Conservation (phyloP, 2,113 vertebrate genomes). For the Zosterops japonicus region DNA sequence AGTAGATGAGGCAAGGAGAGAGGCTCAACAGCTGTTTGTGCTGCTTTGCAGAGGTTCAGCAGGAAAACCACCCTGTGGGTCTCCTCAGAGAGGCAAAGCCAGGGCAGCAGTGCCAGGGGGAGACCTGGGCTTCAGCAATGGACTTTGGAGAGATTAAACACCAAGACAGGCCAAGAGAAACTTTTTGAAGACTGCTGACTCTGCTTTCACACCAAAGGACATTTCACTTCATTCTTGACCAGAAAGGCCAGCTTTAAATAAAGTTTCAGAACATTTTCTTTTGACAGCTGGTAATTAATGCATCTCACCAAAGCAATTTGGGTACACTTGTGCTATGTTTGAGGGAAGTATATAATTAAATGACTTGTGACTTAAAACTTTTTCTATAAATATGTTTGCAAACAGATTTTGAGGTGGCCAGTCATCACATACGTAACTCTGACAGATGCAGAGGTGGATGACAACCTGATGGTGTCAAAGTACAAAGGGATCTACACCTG, state of each 20-base stretch:
- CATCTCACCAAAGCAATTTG: neutral
- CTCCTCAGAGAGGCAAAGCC: neutral
- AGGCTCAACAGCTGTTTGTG: neutral
- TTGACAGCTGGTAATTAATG: constrained; percentile 37
- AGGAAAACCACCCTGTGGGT: neutral
- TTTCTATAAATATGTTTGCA: neutral
- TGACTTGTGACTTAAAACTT: neutral
- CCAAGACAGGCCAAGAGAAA: neutral
- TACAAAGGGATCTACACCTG: neutral
- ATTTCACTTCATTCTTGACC: neutral
- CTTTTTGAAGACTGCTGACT: neutral
- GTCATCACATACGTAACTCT: neutral
- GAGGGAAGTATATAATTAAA: neutral
- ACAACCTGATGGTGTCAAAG: neutral
- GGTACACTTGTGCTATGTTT: neutral
- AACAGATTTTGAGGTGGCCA: neutral
- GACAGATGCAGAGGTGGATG: neutral
- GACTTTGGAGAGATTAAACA: neutral
- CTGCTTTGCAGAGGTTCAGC: neutral
- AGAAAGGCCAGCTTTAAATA: constrained; percentile 15
- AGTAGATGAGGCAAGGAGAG: neutral
- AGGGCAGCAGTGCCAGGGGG: neutral
- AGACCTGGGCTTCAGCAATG: neutral
- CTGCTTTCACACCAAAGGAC: neutral
- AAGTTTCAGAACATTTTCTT: constrained; percentile 1